Conservation (phyloP, 2,797 vertebrate genomes). For the Sebastes minor region DNA sequence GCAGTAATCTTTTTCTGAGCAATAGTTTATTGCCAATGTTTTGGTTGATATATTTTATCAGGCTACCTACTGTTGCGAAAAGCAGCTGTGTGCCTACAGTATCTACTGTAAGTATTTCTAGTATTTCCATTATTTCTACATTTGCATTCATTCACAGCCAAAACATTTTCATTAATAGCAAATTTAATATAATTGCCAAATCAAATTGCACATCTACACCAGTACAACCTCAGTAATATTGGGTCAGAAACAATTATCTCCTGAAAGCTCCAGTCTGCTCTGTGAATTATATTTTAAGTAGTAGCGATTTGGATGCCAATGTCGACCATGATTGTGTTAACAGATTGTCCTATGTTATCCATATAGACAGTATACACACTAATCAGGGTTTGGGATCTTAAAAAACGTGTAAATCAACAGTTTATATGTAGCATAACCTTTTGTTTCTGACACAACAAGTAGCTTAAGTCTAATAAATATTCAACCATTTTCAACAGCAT, state of each 20-base stretch:
- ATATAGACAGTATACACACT: background rate
- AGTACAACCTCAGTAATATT: background rate
- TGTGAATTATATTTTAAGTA: background rate
- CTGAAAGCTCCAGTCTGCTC: background rate
- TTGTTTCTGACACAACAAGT: background rate
- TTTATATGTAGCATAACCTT: background rate
- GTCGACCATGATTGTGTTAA: background rate
- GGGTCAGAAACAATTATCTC: background rate
- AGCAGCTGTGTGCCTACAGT: background rate
- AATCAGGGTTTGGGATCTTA: background rate
- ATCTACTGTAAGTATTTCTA: background rate
- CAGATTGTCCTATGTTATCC: background rate
- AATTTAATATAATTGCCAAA: background rate
- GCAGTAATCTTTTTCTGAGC: background rate
- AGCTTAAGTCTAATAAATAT: background rate
- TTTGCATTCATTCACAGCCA: background rate
- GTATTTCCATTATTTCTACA: background rate
- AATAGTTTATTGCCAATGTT: slow-evolving; percentile 11
- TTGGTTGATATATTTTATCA: slow-evolving; percentile 23
- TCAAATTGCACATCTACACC: background rate
- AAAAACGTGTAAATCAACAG: background rate
- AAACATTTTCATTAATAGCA: background rate
- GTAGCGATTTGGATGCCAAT: background rate
- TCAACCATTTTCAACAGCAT: background rate
- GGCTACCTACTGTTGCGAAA: background rate